Evolutionary conservation across 2,113 vertebrate genomes (phyloP).

Genomic region (Phylloscopus trochiloides): DNA sequence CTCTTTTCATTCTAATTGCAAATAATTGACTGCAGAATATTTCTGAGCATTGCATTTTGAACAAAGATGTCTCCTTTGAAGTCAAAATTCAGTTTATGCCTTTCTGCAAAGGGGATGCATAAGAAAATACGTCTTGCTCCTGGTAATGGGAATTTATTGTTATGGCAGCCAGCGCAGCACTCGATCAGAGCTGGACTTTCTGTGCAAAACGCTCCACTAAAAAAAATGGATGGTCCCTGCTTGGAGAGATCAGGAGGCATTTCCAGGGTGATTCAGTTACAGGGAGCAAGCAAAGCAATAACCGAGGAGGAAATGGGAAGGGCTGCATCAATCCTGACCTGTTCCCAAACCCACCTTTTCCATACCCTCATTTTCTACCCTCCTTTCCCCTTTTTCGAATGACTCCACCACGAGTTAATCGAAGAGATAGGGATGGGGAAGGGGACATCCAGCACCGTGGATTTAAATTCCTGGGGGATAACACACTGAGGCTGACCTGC

Average conservation of each 20-base stretch:
- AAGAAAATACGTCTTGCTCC: not conserved
- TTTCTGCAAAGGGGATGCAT: constrained; percentile 19
- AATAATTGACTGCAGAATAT: constrained; percentile 73
- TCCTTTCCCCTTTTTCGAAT: not conserved
- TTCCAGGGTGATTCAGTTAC: not conserved
- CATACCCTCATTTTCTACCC: not conserved
- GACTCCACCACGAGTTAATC: rapidly evolving
- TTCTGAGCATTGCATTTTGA: constrained; percentile 44
- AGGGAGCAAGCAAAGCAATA: not conserved
- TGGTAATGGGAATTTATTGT: not conserved
- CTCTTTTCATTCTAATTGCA: constrained; percentile 70
- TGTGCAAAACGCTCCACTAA: not conserved
- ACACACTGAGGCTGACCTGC: not conserved
- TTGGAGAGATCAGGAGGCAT: not conserved
- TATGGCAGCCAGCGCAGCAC: not conserved
- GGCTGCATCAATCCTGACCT: not conserved
- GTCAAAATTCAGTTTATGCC: constrained; percentile 44
- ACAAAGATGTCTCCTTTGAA: constrained; percentile 62
- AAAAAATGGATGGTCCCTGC: not conserved
- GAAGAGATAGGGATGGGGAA: not conserved
- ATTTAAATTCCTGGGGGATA: not conserved
- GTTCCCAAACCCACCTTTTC: not conserved
- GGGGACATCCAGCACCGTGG: not conserved
- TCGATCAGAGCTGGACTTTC: not conserved
- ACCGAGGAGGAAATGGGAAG: not conserved